Evolutionary conservation across 1,140 invertebrate species (phyloP), one percentile per base, ranked within the genome.

Genomic region (Lutraria rhynchaena): DNA sequence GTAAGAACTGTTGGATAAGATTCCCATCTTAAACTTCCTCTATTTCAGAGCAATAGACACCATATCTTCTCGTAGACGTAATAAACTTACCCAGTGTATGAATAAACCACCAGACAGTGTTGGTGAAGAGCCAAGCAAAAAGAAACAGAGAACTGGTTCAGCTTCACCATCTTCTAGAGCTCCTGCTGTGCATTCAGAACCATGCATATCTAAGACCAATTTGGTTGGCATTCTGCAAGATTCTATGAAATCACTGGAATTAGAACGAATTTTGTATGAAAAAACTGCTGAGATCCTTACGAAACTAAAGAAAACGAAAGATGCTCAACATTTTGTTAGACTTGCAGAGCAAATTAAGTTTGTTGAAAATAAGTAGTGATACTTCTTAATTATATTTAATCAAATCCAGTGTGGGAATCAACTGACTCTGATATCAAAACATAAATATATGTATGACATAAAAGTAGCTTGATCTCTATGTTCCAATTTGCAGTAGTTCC

Each of bases 191-290:
- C 17, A 22, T 5, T 22, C 51, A 9, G 37, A 7, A 15, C 7
- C 5, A 9, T 11, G n/a, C 19, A 19, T 5, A 4, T 19, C 5
- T 55, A 9, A 7, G 5, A 27, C 24, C 19, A 5, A 27, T 22
- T 7, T 5, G 4, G 15, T 13, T 7, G 24, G 19, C 4, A 27
- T 67, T 17, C 49, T 67, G 1, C 3, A 31, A 17, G 44, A 67
- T 24, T 67, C 63, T 17, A 15, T 13, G 13, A 67, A 44, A 24
- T 46, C 27, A 31, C 24, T 67, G 15, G 63, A 49, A 24, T 31
- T 67, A n/a, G 63, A 67, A 31, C 41, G 33, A 1, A 31, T 46
- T 1, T 31, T 67, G 63, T 67, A 67, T 41, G 35, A 49, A 67
- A 49, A 46, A 41, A 67, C 63, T 31, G 44, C 44, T 33, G 63